Evolutionary conservation across 2,888 invertebrate species (phyloP), one percentile per base, ranked within the genome.

Genomic region (Oscheius sp.): DNA sequence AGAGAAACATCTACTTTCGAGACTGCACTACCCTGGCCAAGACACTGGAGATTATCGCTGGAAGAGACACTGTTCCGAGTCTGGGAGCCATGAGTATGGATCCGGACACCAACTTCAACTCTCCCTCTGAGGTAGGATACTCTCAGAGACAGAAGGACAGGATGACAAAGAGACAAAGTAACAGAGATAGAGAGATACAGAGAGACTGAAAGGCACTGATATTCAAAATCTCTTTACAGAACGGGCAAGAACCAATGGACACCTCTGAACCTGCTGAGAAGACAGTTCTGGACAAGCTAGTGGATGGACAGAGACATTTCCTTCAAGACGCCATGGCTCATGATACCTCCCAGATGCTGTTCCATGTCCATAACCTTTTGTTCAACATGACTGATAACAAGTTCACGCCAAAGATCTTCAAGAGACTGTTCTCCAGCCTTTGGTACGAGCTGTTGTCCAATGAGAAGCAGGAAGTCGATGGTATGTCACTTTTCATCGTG

Each of bases 341-440:
- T n/a, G 65, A 73, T 42, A 33, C 59, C 29, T 32, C 53, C 10
- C 9, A 21, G 1, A 35, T 48, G n/a, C 11, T 73, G 10, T 33
- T 13, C 21, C 51, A 47, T 21, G 21, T 73, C 63, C 50, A 51
- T 32, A 62, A 51, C 9, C n/a, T 73, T 1, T 63, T 73, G 33
- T 73, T 73, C 65, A 63, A 65, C 48, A 62, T 65, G 42, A 10
- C 51, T 10, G 73, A 81, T n/a, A 76, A 65, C 4, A 74, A 70
- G 33, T 60, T 77, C 10, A 70, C 75, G 0, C 37, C 68, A 29
- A 75, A 59, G 3, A 78, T 80, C 21, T 82, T 78, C 77, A 59
- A 66, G 1, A 53, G 37, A 4, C 21, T 82, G 10, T 80, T 82
- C 78, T 62, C 50, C 48, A 79, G 79, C 2, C 63, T 80, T 32